Conservation (phyloP, 1,140 invertebrate species). For the Diabrotica undecimpunctata region DNA sequence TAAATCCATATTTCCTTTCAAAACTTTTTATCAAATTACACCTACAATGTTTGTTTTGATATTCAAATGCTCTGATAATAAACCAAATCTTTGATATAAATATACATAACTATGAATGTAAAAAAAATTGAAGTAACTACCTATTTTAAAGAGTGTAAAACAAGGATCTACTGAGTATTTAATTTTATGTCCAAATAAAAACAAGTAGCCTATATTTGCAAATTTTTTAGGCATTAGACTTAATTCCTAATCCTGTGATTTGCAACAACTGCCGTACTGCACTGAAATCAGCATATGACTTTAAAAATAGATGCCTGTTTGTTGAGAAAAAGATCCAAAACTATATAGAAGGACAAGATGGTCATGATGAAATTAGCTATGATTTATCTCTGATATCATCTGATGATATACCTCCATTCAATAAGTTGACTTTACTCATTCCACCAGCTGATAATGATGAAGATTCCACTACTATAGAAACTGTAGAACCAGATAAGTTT, state of each 20-base stretch:
- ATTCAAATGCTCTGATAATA: too few species aligned
- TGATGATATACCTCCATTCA: conserved; percentile 16
- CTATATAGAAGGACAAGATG: conserved; percentile 26
- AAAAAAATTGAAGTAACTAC: too few species aligned
- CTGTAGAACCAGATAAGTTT: background rate
- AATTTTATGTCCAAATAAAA: too few species aligned
- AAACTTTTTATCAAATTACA: too few species aligned
- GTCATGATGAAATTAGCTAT: conserved; percentile 19
- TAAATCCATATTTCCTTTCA: background rate
- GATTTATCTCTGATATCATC: conserved; percentile 24
- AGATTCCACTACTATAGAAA: background rate
- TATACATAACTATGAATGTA: too few species aligned
- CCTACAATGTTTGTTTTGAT: too few species aligned
- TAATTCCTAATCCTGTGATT: conserved; percentile 36
- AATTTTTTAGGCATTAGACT: conserved; percentile 30
- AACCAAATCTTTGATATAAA: too few species aligned
- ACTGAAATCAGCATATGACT: conserved; percentile 33
- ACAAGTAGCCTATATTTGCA: background rate
- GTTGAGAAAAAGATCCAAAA: conserved; percentile 34
- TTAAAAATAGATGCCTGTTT: conserved; percentile 30
- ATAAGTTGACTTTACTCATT: conserved; percentile 7
- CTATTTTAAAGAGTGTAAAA: too few species aligned
- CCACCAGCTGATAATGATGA: background rate
- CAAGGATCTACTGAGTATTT: too few species aligned
- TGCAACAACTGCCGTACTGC: conserved; percentile 32